phyloP scores from a whole-genome alignment of 2,888 invertebrate genomes.

The Cepaea hortensis region DNA sequence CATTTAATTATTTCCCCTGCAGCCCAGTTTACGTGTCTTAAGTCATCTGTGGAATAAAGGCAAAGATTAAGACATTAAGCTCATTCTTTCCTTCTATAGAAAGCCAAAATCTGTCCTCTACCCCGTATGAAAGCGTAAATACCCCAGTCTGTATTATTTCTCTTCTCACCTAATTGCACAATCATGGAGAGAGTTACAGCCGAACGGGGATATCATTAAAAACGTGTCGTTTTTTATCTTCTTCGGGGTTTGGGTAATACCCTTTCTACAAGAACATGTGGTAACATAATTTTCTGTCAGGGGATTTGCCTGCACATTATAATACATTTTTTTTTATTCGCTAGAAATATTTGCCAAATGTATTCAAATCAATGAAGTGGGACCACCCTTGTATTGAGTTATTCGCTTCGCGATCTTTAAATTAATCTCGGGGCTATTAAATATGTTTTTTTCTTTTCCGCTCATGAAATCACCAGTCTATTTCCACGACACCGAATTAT shows the following conservation, averaged over 20 bases:
- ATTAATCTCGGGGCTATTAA: not conserved
- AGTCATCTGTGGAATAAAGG: too few species aligned
- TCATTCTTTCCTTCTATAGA: too few species aligned
- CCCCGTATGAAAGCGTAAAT: too few species aligned
- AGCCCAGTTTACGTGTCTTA: too few species aligned
- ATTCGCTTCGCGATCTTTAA: not conserved
- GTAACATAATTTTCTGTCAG: too few species aligned
- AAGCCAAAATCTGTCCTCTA: too few species aligned
- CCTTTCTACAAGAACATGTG: not conserved
- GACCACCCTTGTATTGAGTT: not conserved
- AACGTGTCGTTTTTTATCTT: not conserved
- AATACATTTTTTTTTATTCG: not conserved
- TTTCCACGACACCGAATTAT: not conserved
- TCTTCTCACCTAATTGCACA: conserved; percentile 3
- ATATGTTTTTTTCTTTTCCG: not conserved
- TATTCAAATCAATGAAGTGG: not conserved
- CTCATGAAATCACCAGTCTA: not conserved
- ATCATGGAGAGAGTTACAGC: not conserved
- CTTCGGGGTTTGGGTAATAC: not conserved
- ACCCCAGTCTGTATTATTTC: too few species aligned
- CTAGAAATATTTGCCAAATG: conserved; percentile 10
- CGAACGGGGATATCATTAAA: not conserved
- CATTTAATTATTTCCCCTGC: too few species aligned
- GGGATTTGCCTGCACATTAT: too few species aligned
- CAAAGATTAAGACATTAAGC: too few species aligned